These are phyloP conservation scores for Chiridota heheva DNA, from an alignment of 35 echinoderm and acorn worm species.

Conservation along the genomic window DNA sequence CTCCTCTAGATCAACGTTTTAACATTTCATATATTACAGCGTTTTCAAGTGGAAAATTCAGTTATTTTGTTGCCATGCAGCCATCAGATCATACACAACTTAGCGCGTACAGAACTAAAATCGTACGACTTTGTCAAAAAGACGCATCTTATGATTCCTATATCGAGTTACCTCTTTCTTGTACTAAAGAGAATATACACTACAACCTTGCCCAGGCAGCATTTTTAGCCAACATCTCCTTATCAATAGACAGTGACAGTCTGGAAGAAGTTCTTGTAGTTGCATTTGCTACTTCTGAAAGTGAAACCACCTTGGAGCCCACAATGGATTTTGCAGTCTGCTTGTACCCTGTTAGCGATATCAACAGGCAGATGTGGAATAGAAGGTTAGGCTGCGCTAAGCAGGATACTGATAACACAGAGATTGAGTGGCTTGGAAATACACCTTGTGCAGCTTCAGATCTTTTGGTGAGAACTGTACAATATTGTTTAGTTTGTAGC, in stretches of 20 bases:
- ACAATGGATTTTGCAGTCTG: slow-evolving; percentile 31
- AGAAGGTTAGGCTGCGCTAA: slow-evolving; percentile 18
- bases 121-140: slow-evolving; percentile 25
- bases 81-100: neutral
- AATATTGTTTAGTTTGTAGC: no score
- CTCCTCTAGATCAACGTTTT: neutral
- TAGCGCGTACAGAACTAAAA: slow-evolving; percentile 26
- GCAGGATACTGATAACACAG: slow-evolving; percentile 13
- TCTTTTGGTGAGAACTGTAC: slow-evolving; percentile 18
- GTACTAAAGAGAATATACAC: neutral
- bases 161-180: slow-evolving; percentile 16
- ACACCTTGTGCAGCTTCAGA: neutral
- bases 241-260: neutral
- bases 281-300: slow-evolving; percentile 26
- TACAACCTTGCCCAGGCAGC: slow-evolving; percentile 31
- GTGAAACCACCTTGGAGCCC: neutral
- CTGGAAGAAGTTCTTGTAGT: slow-evolving; percentile 5
- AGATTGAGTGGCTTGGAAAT: slow-evolving; percentile 11
- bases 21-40: slow-evolving; percentile 23
- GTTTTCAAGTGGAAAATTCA: slow-evolving; percentile 28
- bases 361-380: slow-evolving; percentile 10
- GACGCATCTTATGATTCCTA: slow-evolving; percentile 22
- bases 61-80: slow-evolving; percentile 15
- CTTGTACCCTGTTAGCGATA: slow-evolving; percentile 13
- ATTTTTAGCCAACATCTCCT: slow-evolving; percentile 1